phyloP scores from a whole-genome alignment of 2,888 invertebrate species.

The Halictus quadricinctus region DNA sequence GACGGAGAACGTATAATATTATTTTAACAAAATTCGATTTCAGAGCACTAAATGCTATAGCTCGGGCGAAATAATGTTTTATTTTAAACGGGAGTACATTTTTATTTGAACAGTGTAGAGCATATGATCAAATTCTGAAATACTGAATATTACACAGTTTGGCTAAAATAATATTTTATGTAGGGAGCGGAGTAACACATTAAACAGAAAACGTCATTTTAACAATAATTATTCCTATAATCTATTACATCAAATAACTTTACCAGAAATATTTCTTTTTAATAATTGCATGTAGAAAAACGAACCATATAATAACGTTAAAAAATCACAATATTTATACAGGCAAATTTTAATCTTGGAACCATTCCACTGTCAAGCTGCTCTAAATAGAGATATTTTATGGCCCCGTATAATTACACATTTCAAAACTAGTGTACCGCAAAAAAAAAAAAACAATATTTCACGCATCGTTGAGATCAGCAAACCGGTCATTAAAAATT shows the following conservation, averaged over 20 bases:
- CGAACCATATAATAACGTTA: background rate
- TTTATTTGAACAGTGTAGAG: no score
- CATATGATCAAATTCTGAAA: background rate
- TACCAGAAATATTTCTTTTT: background rate
- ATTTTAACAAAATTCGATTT: no score
- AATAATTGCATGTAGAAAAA: background rate
- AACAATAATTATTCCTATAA: background rate
- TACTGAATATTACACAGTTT: background rate
- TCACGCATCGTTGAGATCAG: background rate
- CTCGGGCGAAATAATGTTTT: no score
- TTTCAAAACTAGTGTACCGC: background rate
- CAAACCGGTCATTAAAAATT: constrained; percentile 6
- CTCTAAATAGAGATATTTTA: constrained; percentile 3
- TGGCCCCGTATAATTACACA: background rate
- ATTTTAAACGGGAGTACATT: no score
- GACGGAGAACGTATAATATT: no score
- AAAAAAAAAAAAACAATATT: background rate
- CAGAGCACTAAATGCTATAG: no score
- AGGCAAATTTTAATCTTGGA: background rate
- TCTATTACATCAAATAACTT: background rate
- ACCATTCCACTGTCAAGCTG: background rate
- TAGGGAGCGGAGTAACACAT: no score
- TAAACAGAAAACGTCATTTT: background rate
- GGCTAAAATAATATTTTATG: no score
- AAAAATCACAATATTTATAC: background rate